Percentiles rank a stretch among this genome's conserved stretches.
Evolutionary conservation across 2,888 invertebrate species (phyloP).

Genomic region (Glaucopsyche alexis): DNA sequence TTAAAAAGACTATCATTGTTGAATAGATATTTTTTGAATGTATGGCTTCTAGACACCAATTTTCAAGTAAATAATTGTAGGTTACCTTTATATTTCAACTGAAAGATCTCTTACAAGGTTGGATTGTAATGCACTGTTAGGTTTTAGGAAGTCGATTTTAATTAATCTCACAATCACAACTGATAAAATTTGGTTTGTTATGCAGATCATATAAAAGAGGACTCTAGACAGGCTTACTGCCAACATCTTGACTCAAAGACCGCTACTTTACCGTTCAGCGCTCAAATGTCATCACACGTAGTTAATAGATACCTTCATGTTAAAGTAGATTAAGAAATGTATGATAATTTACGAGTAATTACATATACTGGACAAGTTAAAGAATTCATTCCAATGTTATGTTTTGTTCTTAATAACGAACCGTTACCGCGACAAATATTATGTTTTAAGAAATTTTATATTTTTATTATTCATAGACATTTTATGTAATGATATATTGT

Average conservation of each 20-base stretch:
- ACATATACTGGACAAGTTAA: neutral
- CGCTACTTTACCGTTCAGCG: neutral
- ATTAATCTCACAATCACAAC: neutral
- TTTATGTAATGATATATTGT: neutral
- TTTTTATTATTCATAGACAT: neutral
- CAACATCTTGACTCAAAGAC: neutral
- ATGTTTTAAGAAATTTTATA: neutral
- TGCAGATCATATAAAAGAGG: too few species aligned
- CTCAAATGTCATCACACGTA: neutral
- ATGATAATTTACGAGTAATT: neutral
- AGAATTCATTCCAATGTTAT: neutral
- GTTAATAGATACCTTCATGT: neutral
- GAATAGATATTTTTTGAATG: neutral
- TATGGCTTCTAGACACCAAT: neutral
- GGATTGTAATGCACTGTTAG: neutral
- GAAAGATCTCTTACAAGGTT: neutral
- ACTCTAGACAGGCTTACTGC: too few species aligned
- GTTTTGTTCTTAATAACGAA: neutral
- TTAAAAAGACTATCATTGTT: neutral
- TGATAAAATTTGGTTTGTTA: neutral
- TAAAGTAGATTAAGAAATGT: neutral
- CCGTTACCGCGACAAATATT: constrained; percentile 12
- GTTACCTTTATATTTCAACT: neutral
- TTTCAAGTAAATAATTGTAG: neutral
- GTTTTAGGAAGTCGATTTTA: neutral